Evolutionary conservation across 2,888 invertebrate genomes (phyloP).

Genomic region (Empis stercorea): DNA sequence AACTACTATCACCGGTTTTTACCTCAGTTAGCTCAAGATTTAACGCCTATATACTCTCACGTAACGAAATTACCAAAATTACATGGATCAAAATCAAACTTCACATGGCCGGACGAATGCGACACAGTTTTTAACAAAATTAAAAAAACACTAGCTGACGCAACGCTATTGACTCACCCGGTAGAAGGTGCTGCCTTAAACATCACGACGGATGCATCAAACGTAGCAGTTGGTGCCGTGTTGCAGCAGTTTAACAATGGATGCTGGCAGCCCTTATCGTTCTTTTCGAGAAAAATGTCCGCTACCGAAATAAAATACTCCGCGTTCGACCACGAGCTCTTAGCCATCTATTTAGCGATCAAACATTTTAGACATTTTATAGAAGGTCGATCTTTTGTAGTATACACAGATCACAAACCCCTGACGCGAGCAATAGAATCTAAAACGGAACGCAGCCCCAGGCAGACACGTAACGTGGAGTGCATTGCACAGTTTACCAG

Average conservation of each 20-base stretch:
- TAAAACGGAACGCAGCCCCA: slow-evolving; percentile 20
- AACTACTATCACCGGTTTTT: slow-evolving; percentile 6
- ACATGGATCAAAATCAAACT: not conserved
- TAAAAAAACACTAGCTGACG: slow-evolving; percentile 8
- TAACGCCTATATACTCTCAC: slow-evolving; percentile 2
- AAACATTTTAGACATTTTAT: slow-evolving; percentile 27
- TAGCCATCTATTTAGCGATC: slow-evolving; percentile 13
- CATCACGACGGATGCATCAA: slow-evolving; percentile 22
- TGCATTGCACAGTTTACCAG: slow-evolving; percentile 13
- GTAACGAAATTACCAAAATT: not conserved
- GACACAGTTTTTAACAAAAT: not conserved
- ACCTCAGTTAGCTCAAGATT: slow-evolving; percentile 1
- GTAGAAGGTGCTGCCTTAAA: slow-evolving; percentile 16
- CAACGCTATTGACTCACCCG: slow-evolving; percentile 25
- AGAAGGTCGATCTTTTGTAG: slow-evolving; percentile 21
- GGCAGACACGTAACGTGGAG: slow-evolving; percentile 24
- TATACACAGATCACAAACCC: slow-evolving; percentile 20
- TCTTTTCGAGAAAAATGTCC: slow-evolving; percentile 5
- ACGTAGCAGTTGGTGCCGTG: slow-evolving; percentile 26
- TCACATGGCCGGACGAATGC: not conserved
- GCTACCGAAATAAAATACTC: slow-evolving; percentile 2
- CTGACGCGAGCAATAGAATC: slow-evolving; percentile 20
- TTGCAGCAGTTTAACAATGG: slow-evolving; percentile 21
- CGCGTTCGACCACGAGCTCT: slow-evolving; percentile 4
- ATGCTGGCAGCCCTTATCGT: slow-evolving; percentile 17